Evolutionary conservation across 2,797 vertebrate genomes (phyloP), one percentile per base, ranked within the genome.

Genomic region (Mico argentatus): DNA sequence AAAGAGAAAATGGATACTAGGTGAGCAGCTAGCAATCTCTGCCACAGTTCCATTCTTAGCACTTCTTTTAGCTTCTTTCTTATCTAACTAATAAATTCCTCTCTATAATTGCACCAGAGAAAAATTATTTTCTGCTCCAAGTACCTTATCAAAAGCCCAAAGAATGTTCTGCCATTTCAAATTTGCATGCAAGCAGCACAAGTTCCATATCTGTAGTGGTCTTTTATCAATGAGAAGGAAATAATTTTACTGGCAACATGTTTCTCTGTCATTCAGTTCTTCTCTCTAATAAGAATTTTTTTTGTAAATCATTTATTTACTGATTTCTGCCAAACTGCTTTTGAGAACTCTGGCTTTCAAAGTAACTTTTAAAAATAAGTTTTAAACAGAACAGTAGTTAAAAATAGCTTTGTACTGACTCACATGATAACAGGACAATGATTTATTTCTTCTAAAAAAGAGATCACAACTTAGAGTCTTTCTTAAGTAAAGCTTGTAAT

Each of bases 51-150:
- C 36, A 85, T 64, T 85, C 57, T 88, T 83, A 39, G 24, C 55
- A 61, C 5, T 72, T 92, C 39, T 55, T 81, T 80, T 10, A 46
- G 12, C 48, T 94, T 95, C 57, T 86, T 76, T 86, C 61, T 94
- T 88, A 92, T 79, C 89, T 82, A 88, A 79, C 52, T 73, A 81
- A 96, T 91, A 67, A 96, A 87, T 72, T 81, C 14, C 7, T 90
- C 48, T 72, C 48, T n/a, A 41, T 90, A 97, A 94, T 44, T 88
- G 15, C 10, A 88, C 20, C 48, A 52, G 17, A 92, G 39, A 93
- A 91, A 88, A 96, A 75, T 87, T 57, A 87, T 86, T 91, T 95
- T 96, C 85, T 95, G 26, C 79, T 75, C 79, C 67, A 83, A 94
- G 90, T 61, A 64, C 59, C 67, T 92, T 94, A 92, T 76, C 91